Evolutionary conservation across 1,140 invertebrate genomes (phyloP), one percentile per base, ranked within the genome.

Genomic region (Drosophila obscura): DNA sequence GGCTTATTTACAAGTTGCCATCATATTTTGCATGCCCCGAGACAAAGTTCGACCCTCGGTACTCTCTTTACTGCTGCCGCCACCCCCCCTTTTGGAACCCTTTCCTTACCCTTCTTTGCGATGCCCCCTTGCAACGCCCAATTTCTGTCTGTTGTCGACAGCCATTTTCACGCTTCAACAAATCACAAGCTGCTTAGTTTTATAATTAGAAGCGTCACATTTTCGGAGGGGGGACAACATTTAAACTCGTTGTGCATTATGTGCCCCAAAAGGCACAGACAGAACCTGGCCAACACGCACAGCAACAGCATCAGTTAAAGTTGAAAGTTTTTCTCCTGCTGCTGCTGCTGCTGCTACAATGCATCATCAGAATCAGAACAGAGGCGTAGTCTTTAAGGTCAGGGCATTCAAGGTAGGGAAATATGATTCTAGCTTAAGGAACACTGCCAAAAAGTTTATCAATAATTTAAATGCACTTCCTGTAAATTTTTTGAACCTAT

Each of bases 171-270:
- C 84, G 83, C 83, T 88, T 80, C 76, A 88, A 88, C 84, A 89
- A 88, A 88, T 88, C 84, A 88, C 84, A 88, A 88, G 83, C 83
- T 88, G 83, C 83, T 88, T 88, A 88, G 83, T 88, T 88, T 89
- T 84, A 89, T 88, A 88, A 88, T 88, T 88, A 88, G 84, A 87
- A 88, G 83, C 82, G 82, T 87, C 83, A 87, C 82, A 87, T 88
- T 87, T 88, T 88, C 75, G 63, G 64, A 61, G 71, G 77, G 50
- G 77, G 50, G 78, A 85, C 57, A 48, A 65, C 35, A 39, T 39
- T 39, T 39, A 13, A 77, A 72, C 81, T 82, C 82, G 65, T 68
- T 85, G 74, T 85, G 83, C 82, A 85, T 87, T 85, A 85, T 80
- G 83, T 80, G 83, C 68, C 69, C 51, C 65, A 26, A 11, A 73